Evolutionary conservation across 2,888 invertebrate genomes (phyloP), one percentile per base, ranked within the genome.

Genomic region (Oxyscelio sp.): DNA sequence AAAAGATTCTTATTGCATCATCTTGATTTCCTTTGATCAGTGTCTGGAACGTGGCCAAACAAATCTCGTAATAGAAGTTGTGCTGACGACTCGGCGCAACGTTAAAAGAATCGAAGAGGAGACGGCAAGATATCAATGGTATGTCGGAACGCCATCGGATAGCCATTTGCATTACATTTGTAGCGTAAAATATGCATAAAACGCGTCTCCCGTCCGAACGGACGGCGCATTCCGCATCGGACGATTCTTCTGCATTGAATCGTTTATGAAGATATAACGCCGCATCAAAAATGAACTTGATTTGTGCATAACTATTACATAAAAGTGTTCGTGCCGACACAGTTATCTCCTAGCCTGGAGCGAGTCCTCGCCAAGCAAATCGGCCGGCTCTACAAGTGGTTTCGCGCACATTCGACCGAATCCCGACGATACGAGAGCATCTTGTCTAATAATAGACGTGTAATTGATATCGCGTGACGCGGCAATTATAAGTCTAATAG

Each of bases 381-480:
- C 58, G 50, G 48, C 22, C n/a, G 43, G 19, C 34, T 80, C 65
- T 22, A 66, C 71, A 80, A 73, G 73, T 73, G 73, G 73, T 66
- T 65, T 66, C 70, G 59, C 59, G 40, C 65, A 59, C 50, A 52
- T 71, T 52, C 52, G 19, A 48, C 11, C 17, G 15, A 65, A 17
- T 34, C 43, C 48, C n/a, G 45, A 24, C 50, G 48, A 73, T 73
- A 66, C 15, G 38, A 31, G 24, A 65, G 58, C 24, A 21, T 54
- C 68, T 31, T 2, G 58, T 65, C 63, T 80, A 73, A 80, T 80
- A 80, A 73, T 65, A 59, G 65, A 65, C 17, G 66, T 50, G 79
- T 75, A 83, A 68, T 74, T 78, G 79, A 79, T 83, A 83, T 70
- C 74, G 79, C 74, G 61, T 79, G 83, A 83, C 63, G 74, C 58